Conservation (phyloP, 2,113 vertebrate species). For the Malurus cyaneus region DNA sequence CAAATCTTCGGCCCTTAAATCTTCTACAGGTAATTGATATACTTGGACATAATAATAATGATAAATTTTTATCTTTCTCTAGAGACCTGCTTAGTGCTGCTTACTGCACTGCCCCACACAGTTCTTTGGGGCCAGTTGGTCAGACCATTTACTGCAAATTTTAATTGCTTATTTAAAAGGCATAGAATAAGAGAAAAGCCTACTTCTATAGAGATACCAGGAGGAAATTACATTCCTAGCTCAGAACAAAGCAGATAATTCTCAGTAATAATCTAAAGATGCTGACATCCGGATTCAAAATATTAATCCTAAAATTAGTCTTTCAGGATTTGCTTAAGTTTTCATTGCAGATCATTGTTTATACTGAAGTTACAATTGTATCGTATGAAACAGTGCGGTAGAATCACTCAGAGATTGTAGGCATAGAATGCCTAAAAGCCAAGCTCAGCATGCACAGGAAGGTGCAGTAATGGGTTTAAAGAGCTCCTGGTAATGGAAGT, state of each 20-base stretch:
- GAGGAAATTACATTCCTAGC: background rate
- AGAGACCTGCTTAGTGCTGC: background rate
- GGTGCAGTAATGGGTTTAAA: background rate
- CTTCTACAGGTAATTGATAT: slow-evolving; percentile 89
- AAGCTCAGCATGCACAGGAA: background rate
- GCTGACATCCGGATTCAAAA: background rate
- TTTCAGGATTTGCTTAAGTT: background rate
- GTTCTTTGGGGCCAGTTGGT: background rate
- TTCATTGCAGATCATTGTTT: background rate
- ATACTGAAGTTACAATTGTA: background rate
- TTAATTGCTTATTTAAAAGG: background rate
- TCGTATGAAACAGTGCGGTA: background rate
- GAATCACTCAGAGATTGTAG: background rate
- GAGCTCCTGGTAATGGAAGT: background rate
- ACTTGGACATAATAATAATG: slow-evolving; percentile 24
- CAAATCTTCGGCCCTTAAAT: slow-evolving; percentile 90
- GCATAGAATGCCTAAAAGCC: background rate
- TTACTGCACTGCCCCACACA: background rate
- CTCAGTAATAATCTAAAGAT: background rate
- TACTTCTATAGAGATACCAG: background rate
- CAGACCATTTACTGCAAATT: background rate
- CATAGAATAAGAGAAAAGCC: background rate
- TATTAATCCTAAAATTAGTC: background rate
- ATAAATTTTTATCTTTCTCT: slow-evolving; percentile 1
- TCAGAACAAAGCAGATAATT: background rate